Evolutionary conservation across 2,888 invertebrate genomes (phyloP).

Genomic region (Orchesellides sinensis): DNA sequence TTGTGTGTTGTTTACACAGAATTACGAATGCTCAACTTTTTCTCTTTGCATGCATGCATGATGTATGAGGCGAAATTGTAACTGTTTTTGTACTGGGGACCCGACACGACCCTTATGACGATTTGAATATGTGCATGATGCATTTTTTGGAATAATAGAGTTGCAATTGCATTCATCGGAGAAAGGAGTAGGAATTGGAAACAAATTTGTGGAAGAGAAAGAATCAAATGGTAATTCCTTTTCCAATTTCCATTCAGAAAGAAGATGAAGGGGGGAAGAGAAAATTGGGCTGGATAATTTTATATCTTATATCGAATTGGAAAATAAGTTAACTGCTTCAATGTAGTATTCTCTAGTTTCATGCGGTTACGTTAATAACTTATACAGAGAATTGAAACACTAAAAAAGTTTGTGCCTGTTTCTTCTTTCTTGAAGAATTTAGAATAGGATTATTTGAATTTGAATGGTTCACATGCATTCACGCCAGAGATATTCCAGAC

Average conservation of each 20-base stretch:
- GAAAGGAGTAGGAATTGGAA: neutral
- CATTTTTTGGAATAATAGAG: too few species aligned
- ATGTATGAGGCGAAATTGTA: neutral
- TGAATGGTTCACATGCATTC: too few species aligned
- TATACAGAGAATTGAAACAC: neutral
- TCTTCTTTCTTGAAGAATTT: neutral
- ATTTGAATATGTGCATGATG: too few species aligned
- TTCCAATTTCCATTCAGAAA: neutral
- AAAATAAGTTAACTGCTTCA: neutral
- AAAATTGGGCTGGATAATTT: neutral
- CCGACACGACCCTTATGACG: too few species aligned
- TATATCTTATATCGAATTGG: neutral
- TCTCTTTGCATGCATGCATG: neutral
- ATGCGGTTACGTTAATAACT: neutral
- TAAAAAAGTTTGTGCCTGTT: too few species aligned
- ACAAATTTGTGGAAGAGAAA: neutral
- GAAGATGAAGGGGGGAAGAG: neutral
- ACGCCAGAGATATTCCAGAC: too few species aligned
- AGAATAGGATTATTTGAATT: neutral
- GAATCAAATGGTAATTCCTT: too few species aligned
- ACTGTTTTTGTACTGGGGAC: neutral
- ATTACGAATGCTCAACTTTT: slow-evolving; percentile 15
- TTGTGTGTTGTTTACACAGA: slow-evolving; percentile 48
- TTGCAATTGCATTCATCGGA: too few species aligned
- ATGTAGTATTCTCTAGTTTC: neutral